Base-by-base conservation (phyloP, 2,888 invertebrate species). In the Xanthorhoe spadicearia region DNA sequence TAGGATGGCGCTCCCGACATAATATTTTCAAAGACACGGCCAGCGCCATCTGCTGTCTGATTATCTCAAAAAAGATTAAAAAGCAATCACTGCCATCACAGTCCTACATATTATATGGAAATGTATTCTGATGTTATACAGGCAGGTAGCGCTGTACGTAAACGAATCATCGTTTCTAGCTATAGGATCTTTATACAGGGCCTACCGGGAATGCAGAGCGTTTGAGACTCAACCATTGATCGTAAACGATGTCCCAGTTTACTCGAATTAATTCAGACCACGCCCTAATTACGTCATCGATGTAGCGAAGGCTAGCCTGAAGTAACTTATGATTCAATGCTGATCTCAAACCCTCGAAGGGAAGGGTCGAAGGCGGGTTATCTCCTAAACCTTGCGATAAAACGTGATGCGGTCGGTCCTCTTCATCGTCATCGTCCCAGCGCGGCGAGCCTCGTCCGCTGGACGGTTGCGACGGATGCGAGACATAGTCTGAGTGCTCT, bases 381-480 rank as follows among this genome's bases (percentile, higher is more conserved):
- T 67, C 48, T 77, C 90, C 88, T 88, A 87, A 84, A 92, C 93
- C 93, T 93, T 92, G 92, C 73, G 85, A 79, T 68, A 93, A 83
- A 70, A 92, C 80, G 81, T 90, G 89, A 66, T 90, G 92, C 61
- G 81, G 85, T 61, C 85, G 83, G 18, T 89, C 88, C 70, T 90
- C 91, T 57, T 91, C 91, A 10, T 92, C 92, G 64, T 92, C 91
- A 46, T 90, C 86, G 75, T 92, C 91, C 90, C 90, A 92, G 72
- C 87, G 86, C 73, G 93, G 93, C 72, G 93, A 93, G 76, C 92
- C 83, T 74, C 92, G 85, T 19, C 93, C 93, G 79, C 92, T 92
- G 74, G 91, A 90, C 46, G 81, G 83, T 75, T 90, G 90, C 77
- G 93, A 92, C 72, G 80, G 88, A 79, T 86, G 89, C 67, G 85